Evolutionary conservation across 2,888 invertebrate species (phyloP).

Genomic region (Cheilosia soror): DNA sequence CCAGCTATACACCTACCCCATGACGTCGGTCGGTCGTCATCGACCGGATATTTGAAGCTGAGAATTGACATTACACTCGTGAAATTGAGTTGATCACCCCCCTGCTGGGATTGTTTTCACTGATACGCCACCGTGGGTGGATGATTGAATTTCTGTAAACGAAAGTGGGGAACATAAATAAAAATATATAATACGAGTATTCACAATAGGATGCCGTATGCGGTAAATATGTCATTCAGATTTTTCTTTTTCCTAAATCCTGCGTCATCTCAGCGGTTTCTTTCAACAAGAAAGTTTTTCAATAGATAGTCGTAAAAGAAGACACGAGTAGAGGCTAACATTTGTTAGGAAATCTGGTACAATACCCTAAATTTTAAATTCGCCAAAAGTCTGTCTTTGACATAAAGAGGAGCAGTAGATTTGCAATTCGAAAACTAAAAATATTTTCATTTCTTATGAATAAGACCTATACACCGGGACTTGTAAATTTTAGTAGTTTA

Average conservation of each 20-base stretch:
- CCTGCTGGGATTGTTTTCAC: neutral
- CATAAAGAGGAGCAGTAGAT: too few relatives aligned
- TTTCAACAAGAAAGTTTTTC: neutral
- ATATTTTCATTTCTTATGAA: too few relatives aligned
- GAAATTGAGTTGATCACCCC: conserved; percentile 34
- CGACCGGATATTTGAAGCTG: conserved; percentile 44
- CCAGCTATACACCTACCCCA: neutral
- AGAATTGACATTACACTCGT: conserved; percentile 65
- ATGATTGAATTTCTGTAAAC: conserved; percentile 28
- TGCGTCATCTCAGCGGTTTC: conserved; percentile 46
- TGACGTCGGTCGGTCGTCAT: neutral
- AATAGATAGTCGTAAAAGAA: neutral
- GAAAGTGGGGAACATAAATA: neutral
- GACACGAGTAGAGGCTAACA: neutral
- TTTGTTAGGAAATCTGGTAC: neutral
- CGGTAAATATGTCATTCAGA: conserved; percentile 44
- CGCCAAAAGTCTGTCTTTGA: too few relatives aligned
- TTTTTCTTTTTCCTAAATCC: conserved; percentile 21
- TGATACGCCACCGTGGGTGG: conserved; percentile 17
- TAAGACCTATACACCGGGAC: too few relatives aligned
- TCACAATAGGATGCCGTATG: conserved; percentile 24
- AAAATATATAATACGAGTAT: conserved; percentile 6
- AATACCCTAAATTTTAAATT: neutral
- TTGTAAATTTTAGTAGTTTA: too few relatives aligned
- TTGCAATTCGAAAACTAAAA: too few relatives aligned